Base-by-base conservation (phyloP, 2,888 invertebrate species). In the Caenorhabditis virilis region DNA sequence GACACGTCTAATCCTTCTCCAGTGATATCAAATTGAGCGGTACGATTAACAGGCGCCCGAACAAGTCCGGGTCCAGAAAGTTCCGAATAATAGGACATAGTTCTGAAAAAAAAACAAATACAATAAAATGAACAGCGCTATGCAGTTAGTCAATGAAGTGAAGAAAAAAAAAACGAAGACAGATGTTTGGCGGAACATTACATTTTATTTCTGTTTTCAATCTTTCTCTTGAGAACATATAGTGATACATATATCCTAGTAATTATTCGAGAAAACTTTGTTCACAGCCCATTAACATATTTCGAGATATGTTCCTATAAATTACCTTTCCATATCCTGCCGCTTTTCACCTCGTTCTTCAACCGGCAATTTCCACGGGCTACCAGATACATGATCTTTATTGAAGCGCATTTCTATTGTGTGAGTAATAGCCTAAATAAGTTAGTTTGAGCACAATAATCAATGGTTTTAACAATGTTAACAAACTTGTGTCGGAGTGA, bases 381-480 rank as follows among this genome's bases (percentile, higher is more conserved):
- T 68, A 26, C 72, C 72, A 41, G 66, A 55, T 16, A 69, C 66
- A 46, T 67, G 66, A 47, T 73, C 67, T 6, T 84, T 84, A 84
- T 97, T 95, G 87, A 95, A 97, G 63, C 91, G 91, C 87, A 95
- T 93, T 79, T 93, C 91, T 39, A 95, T 91, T 22, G 90, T 88
- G 85, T 95, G 95, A 2, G 90, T 89, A 41, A 91, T 88, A 2
- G 90, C 88, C 79, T 75, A 57, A 47, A 91, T 89, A 16, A 35
- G 3, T 16, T 7, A 27, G n/a, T 36, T 36, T 33, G 5, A 36
- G 30, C 27, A 18, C 25, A 11, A 20, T 47, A 15, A 5, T 5
- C 51, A 47, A 42, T 15, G 39, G 22, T 25, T 27, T 23, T 33
- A 6, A 38, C 36, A 49, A 42, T 36, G n/a, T 22, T 5, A 30